Conservation (phyloP, 2,888 invertebrate species). For the Lithophane socia region DNA sequence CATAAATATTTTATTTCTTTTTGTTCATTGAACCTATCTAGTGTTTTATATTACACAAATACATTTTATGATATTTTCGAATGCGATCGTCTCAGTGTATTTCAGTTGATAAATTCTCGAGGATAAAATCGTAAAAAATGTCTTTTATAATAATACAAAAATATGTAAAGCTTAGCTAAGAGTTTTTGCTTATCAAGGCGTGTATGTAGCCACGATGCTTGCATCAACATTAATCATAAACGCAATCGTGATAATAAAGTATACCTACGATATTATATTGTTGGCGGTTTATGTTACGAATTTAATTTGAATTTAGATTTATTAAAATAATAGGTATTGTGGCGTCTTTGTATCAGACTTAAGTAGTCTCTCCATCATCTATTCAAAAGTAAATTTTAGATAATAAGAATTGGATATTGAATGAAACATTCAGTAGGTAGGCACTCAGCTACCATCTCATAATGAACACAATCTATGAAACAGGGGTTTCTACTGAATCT, state of each 20-base stretch:
- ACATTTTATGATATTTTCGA: slow-evolving; percentile 29
- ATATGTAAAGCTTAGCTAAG: slow-evolving; percentile 35
- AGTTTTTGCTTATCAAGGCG: slow-evolving; percentile 53
- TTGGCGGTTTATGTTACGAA: slow-evolving; percentile 1
- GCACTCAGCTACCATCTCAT: background rate
- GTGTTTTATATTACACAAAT: slow-evolving; percentile 24
- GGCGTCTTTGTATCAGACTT: background rate
- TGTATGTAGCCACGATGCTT: slow-evolving; percentile 35
- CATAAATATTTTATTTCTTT: slow-evolving; percentile 43
- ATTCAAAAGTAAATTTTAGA: slow-evolving; percentile 5
- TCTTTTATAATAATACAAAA: slow-evolving; percentile 10
- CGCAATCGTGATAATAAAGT: slow-evolving; percentile 27
- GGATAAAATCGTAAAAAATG: slow-evolving; percentile 1
- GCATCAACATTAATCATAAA: slow-evolving; percentile 44
- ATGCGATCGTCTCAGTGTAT: slow-evolving; percentile 15
- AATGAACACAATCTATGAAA: background rate
- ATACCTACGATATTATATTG: slow-evolving; percentile 14
- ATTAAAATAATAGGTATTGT: slow-evolving; percentile 14
- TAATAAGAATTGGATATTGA: background rate
- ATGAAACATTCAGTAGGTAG: background rate
- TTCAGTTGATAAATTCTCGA: slow-evolving; percentile 19
- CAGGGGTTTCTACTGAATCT: slow-evolving; percentile 7
- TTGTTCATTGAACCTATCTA: slow-evolving; percentile 36
- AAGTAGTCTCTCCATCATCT: background rate
- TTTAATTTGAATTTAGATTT: slow-evolving; percentile 11